Evolutionary conservation across 2,888 invertebrate genomes (phyloP).

Genomic region (Hydroisotoma schaefferi): DNA sequence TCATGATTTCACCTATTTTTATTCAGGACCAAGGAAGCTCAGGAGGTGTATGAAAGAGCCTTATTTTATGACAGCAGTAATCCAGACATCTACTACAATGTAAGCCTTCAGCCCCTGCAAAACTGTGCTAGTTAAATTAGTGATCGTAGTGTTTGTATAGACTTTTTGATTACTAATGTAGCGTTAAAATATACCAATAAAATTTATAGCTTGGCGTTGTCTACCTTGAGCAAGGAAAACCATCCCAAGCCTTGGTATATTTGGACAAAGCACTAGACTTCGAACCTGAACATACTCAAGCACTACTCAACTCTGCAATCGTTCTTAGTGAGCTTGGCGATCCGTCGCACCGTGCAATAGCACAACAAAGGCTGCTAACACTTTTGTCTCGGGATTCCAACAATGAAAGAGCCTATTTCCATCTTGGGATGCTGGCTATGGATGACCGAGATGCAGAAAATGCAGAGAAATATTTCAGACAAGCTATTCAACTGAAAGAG

Average conservation of each 20-base stretch:
- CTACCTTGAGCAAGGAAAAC: slow-evolving; percentile 85
- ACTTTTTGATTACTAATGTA: too few species aligned
- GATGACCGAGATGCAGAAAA: slow-evolving; percentile 84
- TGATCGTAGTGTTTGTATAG: background rate
- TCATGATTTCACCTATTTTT: too few species aligned
- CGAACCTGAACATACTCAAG: slow-evolving; percentile 92
- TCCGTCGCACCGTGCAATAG: slow-evolving; percentile 53
- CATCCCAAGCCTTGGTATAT: slow-evolving; percentile 83
- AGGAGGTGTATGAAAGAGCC: slow-evolving; percentile 89
- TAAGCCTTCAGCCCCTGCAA: slow-evolving; percentile 58
- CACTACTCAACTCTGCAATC: slow-evolving; percentile 90
- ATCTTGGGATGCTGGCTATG: slow-evolving; percentile 95
- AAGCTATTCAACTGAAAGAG: slow-evolving; percentile 68
- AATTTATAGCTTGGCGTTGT: slow-evolving; percentile 79
- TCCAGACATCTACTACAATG: slow-evolving; percentile 92
- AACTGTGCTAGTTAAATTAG: background rate
- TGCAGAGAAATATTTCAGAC: slow-evolving; percentile 87
- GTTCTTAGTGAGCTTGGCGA: slow-evolving; percentile 60
- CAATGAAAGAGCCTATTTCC: slow-evolving; percentile 90
- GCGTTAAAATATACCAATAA: background rate
- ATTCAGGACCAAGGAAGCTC: slow-evolving; percentile 81
- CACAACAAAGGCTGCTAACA: slow-evolving; percentile 74
- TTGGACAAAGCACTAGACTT: slow-evolving; percentile 88
- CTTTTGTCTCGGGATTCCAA: slow-evolving; percentile 70
- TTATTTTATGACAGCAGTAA: slow-evolving; percentile 88